Evolutionary conservation across 2,797 vertebrate genomes (phyloP).

Genomic region (Somateria mollissima): DNA sequence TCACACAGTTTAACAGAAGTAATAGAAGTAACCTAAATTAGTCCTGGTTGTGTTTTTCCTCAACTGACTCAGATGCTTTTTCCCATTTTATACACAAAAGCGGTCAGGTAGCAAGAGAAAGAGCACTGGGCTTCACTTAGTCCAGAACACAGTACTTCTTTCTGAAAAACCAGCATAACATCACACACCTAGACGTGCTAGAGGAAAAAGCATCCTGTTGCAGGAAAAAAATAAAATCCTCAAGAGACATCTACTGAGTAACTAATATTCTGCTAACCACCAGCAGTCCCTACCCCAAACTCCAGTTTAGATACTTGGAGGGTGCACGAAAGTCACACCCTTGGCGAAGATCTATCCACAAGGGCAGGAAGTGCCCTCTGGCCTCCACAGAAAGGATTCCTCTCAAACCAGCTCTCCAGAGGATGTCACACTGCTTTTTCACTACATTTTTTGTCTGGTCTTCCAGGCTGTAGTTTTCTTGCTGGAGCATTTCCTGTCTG

Average conservation of each 20-base stretch:
- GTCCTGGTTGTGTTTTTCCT: neutral
- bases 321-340: neutral
- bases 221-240: neutral
- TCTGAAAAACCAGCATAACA: neutral
- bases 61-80: neutral
- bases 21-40: neutral
- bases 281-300: neutral
- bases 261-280: neutral
- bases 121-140: neutral
- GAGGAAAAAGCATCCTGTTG: neutral
- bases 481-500: neutral
- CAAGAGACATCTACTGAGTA: neutral
- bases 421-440: neutral
- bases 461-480: neutral
- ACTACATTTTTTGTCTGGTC: neutral
- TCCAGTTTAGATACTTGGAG: neutral
- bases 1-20: neutral
- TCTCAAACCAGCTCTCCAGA: neutral
- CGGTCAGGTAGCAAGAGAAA: neutral
- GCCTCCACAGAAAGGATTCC: neutral
- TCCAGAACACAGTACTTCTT: neutral
- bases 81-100: neutral
- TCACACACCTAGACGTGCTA: neutral
- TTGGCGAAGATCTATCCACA: neutral
- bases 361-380: neutral